Conservation (phyloP, 2,797 vertebrate genomes). For the Malurus leucopterus region DNA sequence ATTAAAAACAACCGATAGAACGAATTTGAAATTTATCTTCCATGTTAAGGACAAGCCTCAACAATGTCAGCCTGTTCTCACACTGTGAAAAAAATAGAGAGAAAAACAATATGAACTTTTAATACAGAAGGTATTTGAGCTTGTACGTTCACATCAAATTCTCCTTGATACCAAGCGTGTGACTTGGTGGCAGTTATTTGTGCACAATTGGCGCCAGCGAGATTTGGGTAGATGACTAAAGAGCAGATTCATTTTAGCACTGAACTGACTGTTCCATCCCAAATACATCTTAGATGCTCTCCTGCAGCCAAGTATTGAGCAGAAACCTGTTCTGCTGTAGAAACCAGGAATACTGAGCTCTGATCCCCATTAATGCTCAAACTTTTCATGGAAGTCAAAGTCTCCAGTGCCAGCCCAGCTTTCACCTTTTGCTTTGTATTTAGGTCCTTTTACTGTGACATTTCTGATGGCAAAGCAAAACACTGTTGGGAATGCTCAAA, state of each 20-base stretch:
- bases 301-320: neutral
- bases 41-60: neutral
- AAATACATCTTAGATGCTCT: neutral
- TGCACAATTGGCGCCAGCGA: neutral
- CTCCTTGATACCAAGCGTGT: neutral
- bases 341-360: neutral
- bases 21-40: conserved; percentile 62
- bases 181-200: neutral
- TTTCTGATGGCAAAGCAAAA: neutral
- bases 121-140: neutral
- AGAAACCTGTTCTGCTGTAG: neutral
- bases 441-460: neutral
- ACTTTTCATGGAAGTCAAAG: neutral
- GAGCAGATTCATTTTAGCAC: neutral
- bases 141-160: neutral
- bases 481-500: neutral
- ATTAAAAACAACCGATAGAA: conserved; percentile 44
- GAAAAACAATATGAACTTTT: neutral
- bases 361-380: neutral
- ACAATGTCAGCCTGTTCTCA: conserved; percentile 61
- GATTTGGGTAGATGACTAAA: neutral
- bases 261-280: neutral
- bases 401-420: neutral
- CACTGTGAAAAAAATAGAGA: neutral
- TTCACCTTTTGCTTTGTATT: neutral